Conservation (phyloP, 2,888 invertebrate genomes). For the Cephalotes varians region DNA sequence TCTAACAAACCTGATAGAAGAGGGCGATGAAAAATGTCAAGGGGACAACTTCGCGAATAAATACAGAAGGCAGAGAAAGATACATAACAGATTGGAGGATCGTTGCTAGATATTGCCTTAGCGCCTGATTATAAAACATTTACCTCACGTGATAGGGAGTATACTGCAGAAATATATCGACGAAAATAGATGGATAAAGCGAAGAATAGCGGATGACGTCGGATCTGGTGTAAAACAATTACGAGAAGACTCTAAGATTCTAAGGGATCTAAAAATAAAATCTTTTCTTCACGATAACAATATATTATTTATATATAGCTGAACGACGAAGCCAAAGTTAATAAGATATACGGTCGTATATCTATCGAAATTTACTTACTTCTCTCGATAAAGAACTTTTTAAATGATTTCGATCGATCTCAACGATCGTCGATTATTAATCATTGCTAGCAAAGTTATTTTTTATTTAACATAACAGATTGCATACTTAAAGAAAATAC, state of each 20-base stretch:
- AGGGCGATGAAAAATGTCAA: conserved; percentile 37
- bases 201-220: conserved; percentile 28
- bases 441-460: background rate
- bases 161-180: conserved; percentile 17
- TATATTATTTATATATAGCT: background rate
- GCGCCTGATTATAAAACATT: conserved; percentile 35
- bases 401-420: background rate
- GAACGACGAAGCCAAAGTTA: background rate
- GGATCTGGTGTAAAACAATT: conserved; percentile 10
- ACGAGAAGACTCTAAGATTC: background rate
- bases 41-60: conserved; percentile 13
- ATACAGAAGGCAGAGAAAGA: background rate
- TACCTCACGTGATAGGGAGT: conserved; percentile 6
- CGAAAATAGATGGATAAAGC: conserved; percentile 31
- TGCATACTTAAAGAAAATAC: background rate
- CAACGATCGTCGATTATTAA: background rate
- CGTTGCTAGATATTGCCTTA: conserved; percentile 8
- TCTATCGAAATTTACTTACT: background rate
- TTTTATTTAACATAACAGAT: background rate
- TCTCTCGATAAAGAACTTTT: background rate
- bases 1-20: conserved; percentile 21
- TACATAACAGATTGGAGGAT: conserved; percentile 4
- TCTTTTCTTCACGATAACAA: background rate
- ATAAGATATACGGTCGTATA: background rate
- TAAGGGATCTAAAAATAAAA: conserved; percentile 35